Conservation (phyloP, 1,140 invertebrate species). For the Lepidurus apus region DNA sequence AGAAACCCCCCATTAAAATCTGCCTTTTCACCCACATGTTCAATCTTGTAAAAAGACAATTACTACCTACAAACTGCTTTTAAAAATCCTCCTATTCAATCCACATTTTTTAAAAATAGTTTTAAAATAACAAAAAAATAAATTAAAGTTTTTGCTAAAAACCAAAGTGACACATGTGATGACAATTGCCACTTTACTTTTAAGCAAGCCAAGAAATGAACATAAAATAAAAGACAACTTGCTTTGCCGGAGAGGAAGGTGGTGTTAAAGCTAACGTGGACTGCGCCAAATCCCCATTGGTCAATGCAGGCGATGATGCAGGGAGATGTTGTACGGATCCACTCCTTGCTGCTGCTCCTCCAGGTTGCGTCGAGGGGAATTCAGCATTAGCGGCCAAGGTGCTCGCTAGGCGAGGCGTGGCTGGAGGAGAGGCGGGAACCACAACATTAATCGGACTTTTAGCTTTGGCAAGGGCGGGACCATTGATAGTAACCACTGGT, state of each 20-base stretch:
- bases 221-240: slow-evolving; percentile 39
- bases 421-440: slow-evolving; percentile 30
- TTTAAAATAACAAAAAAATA: too few species aligned
- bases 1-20: background rate
- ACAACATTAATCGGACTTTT: slow-evolving; percentile 38
- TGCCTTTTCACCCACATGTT: too few species aligned
- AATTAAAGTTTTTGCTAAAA: too few species aligned
- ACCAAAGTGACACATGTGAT: too few species aligned
- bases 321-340: slow-evolving; percentile 36
- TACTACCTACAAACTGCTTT: too few species aligned
- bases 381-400: slow-evolving; percentile 19
- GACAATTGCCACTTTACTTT: too few species aligned
- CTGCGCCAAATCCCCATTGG: slow-evolving; percentile 34
- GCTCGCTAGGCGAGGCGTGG: slow-evolving; percentile 20
- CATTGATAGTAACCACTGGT: background rate
- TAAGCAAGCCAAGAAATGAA: background rate
- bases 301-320: slow-evolving; percentile 33
- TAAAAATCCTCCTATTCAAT: too few species aligned
- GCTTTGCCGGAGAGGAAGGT: slow-evolving; percentile 57
- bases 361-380: slow-evolving; percentile 35
- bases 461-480: slow-evolving; percentile 26
- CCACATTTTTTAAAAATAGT: too few species aligned
- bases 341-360: slow-evolving; percentile 38
- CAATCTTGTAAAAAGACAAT: too few species aligned
- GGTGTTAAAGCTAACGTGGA: slow-evolving; percentile 33